Percentiles rank a stretch among this genome's conserved stretches.
Conservation (phyloP, 2,113 vertebrate species). For the Tiliqua scincoides region DNA sequence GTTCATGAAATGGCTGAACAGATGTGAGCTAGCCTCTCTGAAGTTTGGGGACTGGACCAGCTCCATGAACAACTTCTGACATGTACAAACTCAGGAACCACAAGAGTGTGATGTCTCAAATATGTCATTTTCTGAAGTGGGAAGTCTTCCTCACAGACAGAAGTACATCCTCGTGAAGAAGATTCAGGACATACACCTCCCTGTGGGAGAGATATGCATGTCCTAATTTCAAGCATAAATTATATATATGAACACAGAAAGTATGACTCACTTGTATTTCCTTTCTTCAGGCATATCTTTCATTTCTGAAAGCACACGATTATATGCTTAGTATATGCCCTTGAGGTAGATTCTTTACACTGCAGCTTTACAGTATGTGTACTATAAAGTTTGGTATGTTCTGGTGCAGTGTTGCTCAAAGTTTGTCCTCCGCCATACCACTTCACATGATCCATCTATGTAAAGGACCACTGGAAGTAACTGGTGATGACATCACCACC, state of each 20-base stretch:
- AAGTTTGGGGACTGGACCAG: too few relatives aligned
- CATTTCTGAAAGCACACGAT: neutral
- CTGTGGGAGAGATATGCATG: neutral
- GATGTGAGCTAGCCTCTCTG: too few relatives aligned
- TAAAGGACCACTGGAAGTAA: too few relatives aligned
- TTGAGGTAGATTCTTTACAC: neutral
- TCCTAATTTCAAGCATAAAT: neutral
- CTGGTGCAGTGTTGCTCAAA: too few relatives aligned
- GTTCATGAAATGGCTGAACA: neutral
- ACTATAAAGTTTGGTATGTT: slow-evolving; percentile 39
- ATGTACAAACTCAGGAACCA: neutral
- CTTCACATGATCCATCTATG: too few relatives aligned
- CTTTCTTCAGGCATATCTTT: neutral
- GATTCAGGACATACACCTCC: neutral
- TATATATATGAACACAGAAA: neutral
- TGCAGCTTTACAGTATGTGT: neutral
- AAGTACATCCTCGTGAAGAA: neutral
- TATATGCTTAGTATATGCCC: neutral
- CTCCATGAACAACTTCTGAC: too few relatives aligned
- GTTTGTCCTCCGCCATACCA: too few relatives aligned
- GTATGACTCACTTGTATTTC: neutral
- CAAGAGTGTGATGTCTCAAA: neutral
- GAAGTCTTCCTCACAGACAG: neutral
- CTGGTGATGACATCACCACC: too few relatives aligned
- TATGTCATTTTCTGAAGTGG: neutral